A percentile compares a stretch with the other conserved stretches of the same genome.
These are phyloP conservation scores for Adoxophyes honmai DNA, from an alignment of 1,140 invertebrate species.

Conservation along the genomic window DNA sequence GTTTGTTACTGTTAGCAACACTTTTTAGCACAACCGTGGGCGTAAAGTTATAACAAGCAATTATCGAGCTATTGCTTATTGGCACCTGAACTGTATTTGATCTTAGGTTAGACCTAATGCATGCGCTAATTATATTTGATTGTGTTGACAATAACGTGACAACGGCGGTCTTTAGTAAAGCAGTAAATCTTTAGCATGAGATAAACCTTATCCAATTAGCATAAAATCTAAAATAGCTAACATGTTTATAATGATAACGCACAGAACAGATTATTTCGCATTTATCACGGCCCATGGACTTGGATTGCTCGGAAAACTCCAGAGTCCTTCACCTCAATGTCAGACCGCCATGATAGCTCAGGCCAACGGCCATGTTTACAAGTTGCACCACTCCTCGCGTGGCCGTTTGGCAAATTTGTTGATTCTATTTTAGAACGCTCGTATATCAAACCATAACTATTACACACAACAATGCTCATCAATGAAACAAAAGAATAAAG, in stretches of 20 bases:
- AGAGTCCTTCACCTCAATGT: not conserved
- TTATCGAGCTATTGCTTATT: constrained; percentile 39
- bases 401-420: too few relatives aligned
- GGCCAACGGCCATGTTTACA: not conserved
- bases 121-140: constrained; percentile 10
- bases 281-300: not conserved
- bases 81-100: constrained; percentile 27
- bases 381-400: too few relatives aligned
- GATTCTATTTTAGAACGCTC: too few relatives aligned
- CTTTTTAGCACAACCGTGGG: not conserved
- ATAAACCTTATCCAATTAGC: not conserved
- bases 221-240: not conserved
- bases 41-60: constrained; percentile 23
- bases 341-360: not conserved
- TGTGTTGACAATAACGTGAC: not conserved
- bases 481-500: not conserved
- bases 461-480: not conserved
- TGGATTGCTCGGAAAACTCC: not conserved
- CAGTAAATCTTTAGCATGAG: constrained; percentile 15
- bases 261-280: not conserved
- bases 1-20: not conserved
- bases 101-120: constrained; percentile 17
- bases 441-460: too few relatives aligned
- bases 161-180: not conserved
- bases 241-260: not conserved